Base-by-base conservation (phyloP, 1,140 invertebrate species). In the Diprion similis region DNA sequence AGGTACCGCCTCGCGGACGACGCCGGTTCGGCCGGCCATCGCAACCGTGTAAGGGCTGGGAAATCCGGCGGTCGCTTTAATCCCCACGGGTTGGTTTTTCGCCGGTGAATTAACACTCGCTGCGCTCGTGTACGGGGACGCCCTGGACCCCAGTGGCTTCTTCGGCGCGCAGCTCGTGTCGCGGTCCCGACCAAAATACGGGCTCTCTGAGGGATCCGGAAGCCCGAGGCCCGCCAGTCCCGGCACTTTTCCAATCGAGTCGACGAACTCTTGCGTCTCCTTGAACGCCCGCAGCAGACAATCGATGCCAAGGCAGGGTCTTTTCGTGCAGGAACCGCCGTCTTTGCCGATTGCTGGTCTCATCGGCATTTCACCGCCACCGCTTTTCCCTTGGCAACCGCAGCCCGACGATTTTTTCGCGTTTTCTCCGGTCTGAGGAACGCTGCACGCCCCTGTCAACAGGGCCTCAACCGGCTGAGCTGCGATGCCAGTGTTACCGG, bases 221-320 rank as follows among this genome's bases (percentile, higher is more conserved):
- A 87, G 70, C 10, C 85, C 84, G 0, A 87, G 73, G 9, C 84
- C 85, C 6, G 78, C 75, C 10, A 85, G 51, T 15, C 85, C 84
- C 10, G 77, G 81, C 37, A 84, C 81, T 15, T 81, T 86, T 0
- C 82, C 85, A 9, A 86, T 46, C 0, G 84, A 85, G 73, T 87
- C 78, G 0, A 87, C 78, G 46, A 86, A 84, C 15, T 84, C 80
- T 73, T 86, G 83, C 0, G 82, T 81, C 66, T 87, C 85, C 11
- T 79, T 73, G 18, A 85, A 80, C 1, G 78, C 76, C 51, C 81
- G 78, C 11, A 85, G 81, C 72, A 86, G 71, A 70, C 81, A 81
- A n/a, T 84, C 80, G 0, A 81, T 72, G 9, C 80, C 78, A 2
- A 77, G 18, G 19, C 80, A 83, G 1, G 79, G 75, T 46, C 79